Conservation (phyloP, 2,113 vertebrate species). For the Glaucidium brasilianum region DNA sequence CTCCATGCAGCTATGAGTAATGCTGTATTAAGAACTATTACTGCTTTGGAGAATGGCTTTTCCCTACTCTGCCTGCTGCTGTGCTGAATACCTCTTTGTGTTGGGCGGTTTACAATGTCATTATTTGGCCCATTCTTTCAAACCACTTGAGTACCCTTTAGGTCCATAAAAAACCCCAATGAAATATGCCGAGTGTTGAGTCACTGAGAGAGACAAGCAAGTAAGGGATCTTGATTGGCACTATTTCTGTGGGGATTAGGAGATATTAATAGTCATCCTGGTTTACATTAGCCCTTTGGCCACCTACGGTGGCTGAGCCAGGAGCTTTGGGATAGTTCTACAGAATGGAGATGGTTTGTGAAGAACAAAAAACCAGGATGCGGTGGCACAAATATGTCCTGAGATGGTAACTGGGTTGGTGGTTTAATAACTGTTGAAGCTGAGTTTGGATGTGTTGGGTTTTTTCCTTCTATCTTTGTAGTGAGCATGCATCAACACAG, state of each 20-base stretch:
- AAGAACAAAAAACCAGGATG: neutral
- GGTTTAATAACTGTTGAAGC: neutral
- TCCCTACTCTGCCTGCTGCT: neutral
- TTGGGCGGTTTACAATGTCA: neutral
- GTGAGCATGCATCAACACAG: constrained; percentile 24
- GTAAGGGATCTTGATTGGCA: neutral
- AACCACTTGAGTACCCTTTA: neutral
- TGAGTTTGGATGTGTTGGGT: neutral
- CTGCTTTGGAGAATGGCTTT: neutral
- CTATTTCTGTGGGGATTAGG: neutral
- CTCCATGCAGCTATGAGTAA: neutral
- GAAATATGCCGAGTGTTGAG: neutral
- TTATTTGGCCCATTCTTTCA: neutral
- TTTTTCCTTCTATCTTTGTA: constrained; percentile 38
- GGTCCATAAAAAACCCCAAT: neutral
- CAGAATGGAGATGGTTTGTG: neutral
- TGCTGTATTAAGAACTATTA: neutral
- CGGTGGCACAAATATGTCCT: neutral
- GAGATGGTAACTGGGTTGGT: neutral
- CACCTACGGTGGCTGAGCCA: neutral
- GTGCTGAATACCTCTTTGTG: neutral
- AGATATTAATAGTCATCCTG: neutral
- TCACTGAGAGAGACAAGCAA: neutral
- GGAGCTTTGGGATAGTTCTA: neutral
- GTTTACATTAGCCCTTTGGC: neutral